Base-by-base conservation (phyloP, 1,140 invertebrate genomes). In the Nylanderia fulva region DNA sequence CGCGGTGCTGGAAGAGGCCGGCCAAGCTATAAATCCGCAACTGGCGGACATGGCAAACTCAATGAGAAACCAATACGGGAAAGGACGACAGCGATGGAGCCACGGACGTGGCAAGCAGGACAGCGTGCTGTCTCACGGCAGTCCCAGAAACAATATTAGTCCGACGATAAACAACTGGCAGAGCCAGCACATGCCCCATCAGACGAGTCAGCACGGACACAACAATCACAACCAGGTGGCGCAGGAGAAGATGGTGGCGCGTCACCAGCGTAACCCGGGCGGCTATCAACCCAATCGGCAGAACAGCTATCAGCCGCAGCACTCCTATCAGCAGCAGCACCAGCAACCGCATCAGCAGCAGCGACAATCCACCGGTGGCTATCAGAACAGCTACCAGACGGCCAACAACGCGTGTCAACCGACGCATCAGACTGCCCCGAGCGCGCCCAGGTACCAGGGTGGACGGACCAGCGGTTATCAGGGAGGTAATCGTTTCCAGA, bases 1-100 rank as follows among this genome's bases (percentile, higher is more conserved):
- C 66, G 96, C 97, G 13, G 98, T 99, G 0, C 94, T 99, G 9
- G 96, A 97, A 88, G 99, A 99, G 95, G 98, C 99, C 36, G 98
- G 98, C 18, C 99, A 99, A 93, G 96, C 96, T 15, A 96, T 99
- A n/a, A 97, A 97, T 85, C 96, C 97, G 0, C 96, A 97, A 84
- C 91, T 98, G 4, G 92, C 96, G 13, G 97, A 97, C 82, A 91
- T 97, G 88, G 96, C 96, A 0, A 95, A 94, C 56, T 91, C 94
- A 9, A 93, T 95, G 5, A 92, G 94, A 39, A 91, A 93, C n/a
- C 93, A 94, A 54, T 95, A 91, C 15, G 92, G 93, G 0, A 95
- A 95, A 48, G 93, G 93, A 13, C 92, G 95, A 7, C 95, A 95
- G 66, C 94, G 95, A 48, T 96, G 95, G 95, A 95, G 94, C 48